phyloP scores from a whole-genome alignment of 1,140 invertebrate genomes.

The Diorhabda elongata region DNA sequence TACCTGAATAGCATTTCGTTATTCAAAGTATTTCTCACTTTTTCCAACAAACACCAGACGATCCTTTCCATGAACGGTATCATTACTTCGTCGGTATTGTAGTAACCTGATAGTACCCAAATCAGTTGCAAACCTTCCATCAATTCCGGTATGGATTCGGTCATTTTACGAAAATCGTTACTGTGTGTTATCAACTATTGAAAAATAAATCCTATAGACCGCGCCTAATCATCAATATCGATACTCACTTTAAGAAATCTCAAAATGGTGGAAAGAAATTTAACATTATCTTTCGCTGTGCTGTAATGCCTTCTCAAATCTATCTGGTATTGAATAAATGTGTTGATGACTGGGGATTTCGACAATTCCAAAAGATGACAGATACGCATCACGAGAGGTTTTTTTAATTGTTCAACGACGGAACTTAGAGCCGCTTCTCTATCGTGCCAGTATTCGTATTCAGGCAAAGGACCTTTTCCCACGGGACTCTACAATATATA shows the following conservation, averaged over 20 bases:
- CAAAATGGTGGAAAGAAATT: slow-evolving; percentile 76
- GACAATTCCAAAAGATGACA: slow-evolving; percentile 53
- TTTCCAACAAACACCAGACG: slow-evolving; percentile 72
- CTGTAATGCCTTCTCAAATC: slow-evolving; percentile 66
- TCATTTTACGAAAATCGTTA: slow-evolving; percentile 66
- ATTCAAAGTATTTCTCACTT: slow-evolving; percentile 67
- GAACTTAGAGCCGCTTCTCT: slow-evolving; percentile 69
- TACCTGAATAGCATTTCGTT: slow-evolving; percentile 70
- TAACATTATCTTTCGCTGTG: slow-evolving; percentile 79
- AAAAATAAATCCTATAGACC: background rate
- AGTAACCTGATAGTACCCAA: slow-evolving; percentile 75
- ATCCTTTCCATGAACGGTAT: slow-evolving; percentile 72
- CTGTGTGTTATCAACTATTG: slow-evolving; percentile 33
- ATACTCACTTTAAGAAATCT: slow-evolving; percentile 68
- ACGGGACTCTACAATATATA: slow-evolving; percentile 48
- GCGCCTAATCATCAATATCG: too few relatives aligned
- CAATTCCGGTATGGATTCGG: slow-evolving; percentile 67
- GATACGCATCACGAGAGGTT: slow-evolving; percentile 59
- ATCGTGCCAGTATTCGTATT: slow-evolving; percentile 80
- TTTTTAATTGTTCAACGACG: slow-evolving; percentile 76
- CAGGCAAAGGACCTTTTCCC: slow-evolving; percentile 71
- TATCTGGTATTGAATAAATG: slow-evolving; percentile 53
- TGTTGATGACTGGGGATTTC: slow-evolving; percentile 49
- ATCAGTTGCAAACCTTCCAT: slow-evolving; percentile 81
- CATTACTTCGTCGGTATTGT: slow-evolving; percentile 70